Conservation (phyloP, 1,140 invertebrate genomes). For the Drosophila mojavensis region DNA sequence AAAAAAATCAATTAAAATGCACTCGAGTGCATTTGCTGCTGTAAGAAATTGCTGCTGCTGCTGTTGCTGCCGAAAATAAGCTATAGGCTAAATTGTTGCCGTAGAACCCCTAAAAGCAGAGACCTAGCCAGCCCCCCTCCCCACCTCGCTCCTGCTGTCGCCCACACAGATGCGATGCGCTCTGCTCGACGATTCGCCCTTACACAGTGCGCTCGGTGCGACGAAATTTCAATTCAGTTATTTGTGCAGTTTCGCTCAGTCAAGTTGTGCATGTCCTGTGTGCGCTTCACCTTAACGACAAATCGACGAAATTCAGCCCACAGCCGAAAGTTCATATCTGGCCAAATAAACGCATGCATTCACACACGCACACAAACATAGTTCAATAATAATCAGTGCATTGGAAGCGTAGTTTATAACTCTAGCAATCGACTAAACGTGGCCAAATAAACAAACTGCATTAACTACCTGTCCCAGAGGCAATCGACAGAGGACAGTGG, state of each 20-base stretch:
- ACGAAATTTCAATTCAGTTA: slow-evolving; percentile 76
- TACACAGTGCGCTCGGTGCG: slow-evolving; percentile 39
- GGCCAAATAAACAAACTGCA: slow-evolving; percentile 44
- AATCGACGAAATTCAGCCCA: slow-evolving; percentile 33
- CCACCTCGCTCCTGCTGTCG: not conserved
- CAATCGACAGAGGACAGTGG: slow-evolving; percentile 14
- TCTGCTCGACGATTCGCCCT: slow-evolving; percentile 32
- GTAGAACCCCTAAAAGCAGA: slow-evolving; percentile 10
- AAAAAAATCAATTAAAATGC: slow-evolving; percentile 82
- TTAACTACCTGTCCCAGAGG: slow-evolving; percentile 41
- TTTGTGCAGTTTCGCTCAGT: slow-evolving; percentile 80
- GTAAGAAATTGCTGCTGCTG: slow-evolving; percentile 26
- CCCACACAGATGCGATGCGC: slow-evolving; percentile 17
- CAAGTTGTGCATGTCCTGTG: slow-evolving; percentile 70
- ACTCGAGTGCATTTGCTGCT: slow-evolving; percentile 63
- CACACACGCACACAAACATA: not conserved
- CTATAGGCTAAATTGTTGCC: slow-evolving; percentile 56
- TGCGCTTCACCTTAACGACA: slow-evolving; percentile 54
- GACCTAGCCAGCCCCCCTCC: not conserved
- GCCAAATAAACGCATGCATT: slow-evolving; percentile 10
- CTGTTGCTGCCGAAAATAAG: slow-evolving; percentile 58
- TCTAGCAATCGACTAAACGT: slow-evolving; percentile 30
- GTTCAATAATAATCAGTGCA: not conserved
- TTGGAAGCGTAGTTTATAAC: not conserved
- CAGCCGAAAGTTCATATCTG: slow-evolving; percentile 12